Percentiles rank a stretch among this genome's conserved stretches.
phyloP scores from a whole-genome alignment of 2,113 vertebrate species.

The Aegypius monachus region DNA sequence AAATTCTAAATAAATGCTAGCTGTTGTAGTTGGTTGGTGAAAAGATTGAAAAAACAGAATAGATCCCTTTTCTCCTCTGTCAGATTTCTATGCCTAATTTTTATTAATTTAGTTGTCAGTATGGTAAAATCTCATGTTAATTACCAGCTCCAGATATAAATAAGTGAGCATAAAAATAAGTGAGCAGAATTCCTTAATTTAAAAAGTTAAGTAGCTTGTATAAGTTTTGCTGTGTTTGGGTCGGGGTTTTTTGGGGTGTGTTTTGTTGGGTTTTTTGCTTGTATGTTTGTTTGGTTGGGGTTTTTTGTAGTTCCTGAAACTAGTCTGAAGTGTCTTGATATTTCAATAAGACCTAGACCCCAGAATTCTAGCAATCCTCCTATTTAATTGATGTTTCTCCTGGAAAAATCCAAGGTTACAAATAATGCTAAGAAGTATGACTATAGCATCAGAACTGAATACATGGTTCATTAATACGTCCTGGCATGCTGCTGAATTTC shows the following conservation, averaged over 20 bases:
- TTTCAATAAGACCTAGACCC: not conserved
- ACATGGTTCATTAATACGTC: not conserved
- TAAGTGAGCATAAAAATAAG: not conserved
- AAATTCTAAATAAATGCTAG: not conserved
- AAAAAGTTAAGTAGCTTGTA: not conserved
- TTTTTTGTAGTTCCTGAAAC: not conserved
- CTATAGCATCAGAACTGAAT: not conserved
- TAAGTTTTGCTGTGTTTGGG: not conserved
- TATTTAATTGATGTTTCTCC: not conserved
- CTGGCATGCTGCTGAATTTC: not conserved
- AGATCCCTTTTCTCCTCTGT: not conserved
- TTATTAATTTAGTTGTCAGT: not conserved
- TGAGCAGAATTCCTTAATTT: not conserved
- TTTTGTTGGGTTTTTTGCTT: not conserved
- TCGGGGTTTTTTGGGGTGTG: fast-evolving
- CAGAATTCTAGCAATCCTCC: not conserved
- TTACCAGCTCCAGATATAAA: not conserved
- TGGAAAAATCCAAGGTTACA: not conserved
- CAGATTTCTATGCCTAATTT: not conserved
- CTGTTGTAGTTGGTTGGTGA: not conserved
- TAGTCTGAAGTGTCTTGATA: not conserved
- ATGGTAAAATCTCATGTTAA: not conserved
- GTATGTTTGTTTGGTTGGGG: fast-evolving
- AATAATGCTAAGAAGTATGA: not conserved
- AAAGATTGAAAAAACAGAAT: not conserved